Base-by-base conservation (phyloP, 2,797 vertebrate genomes). In the Pseudochromis fuscus region DNA sequence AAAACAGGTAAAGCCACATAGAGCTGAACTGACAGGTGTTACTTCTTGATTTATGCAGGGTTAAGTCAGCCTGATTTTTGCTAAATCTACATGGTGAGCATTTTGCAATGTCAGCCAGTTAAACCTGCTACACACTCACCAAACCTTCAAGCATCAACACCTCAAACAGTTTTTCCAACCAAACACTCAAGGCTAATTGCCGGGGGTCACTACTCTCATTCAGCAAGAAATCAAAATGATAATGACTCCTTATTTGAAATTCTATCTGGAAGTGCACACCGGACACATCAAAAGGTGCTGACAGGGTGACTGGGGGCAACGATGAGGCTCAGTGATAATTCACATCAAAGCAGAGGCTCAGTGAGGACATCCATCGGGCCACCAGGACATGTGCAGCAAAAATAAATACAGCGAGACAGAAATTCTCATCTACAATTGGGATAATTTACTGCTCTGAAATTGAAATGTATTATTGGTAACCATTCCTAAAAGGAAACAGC, bases 231-330 rank as follows among this genome's bases (percentile, higher is more conserved):
- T 93, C 88, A 89, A 93, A 94, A 92, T 91, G 83, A 93, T 91
- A 93, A 94, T 93, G 86, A 92, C 73, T 82, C 44, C 87, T 87
- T 89, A 87, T 94, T 93, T 92, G 85, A 93, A 94, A 93, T 91
- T 90, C 87, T 87, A 91, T 92, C 87, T 91, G 79, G 87, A 89
- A 87, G 84, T 87, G 84, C 82, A 91, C 85, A 89, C 75, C 88
- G 78, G 91, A 90, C 86, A 92, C 88, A 92, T 93, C 88, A 93
- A 92, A 94, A 93, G 92, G 88, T 91, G 81, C 89, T 89, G 88
- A 88, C 87, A 83, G 70, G 86, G 79, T 85, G 75, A 81, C 88
- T 55, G 66, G 76, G 83, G 86, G 84, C 80, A 88, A 76, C 9
- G 81, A 87, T 86, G 87, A 79, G 77, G 79, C 78, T 91, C 83